A percentile compares a stretch with the other conserved stretches of the same genome.
Conservation (phyloP, 2,797 vertebrate species). For the Myioborus miniatus region DNA sequence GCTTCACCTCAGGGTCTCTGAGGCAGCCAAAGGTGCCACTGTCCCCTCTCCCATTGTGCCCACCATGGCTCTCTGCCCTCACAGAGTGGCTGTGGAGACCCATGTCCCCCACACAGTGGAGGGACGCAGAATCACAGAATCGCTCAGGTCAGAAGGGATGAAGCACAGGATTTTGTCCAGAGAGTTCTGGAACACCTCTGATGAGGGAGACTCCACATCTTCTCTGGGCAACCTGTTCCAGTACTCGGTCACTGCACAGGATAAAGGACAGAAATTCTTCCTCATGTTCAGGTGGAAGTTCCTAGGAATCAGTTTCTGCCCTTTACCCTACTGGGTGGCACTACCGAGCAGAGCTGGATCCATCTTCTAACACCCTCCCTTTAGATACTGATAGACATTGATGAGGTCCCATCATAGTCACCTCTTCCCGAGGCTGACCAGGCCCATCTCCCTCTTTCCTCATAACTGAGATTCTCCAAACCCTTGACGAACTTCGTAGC, state of each 20-base stretch:
- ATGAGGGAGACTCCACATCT: background rate
- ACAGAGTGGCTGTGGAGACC: background rate
- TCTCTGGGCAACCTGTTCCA: background rate
- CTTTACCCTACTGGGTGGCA: background rate
- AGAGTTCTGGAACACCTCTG: accelerated
- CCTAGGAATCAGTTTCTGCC: background rate
- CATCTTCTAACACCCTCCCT: background rate
- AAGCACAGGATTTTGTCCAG: background rate
- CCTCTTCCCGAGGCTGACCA: background rate
- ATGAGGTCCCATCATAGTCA: background rate
- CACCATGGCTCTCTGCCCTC: background rate
- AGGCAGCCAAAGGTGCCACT: no score
- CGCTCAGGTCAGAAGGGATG: accelerated
- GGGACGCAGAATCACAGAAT: background rate
- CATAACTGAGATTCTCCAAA: background rate
- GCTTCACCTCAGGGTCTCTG: background rate
- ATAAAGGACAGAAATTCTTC: background rate
- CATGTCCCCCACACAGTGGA: accelerated
- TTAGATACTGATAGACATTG: no score
- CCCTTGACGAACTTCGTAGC: background rate
- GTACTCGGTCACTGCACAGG: no score
- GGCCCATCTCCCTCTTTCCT: background rate
- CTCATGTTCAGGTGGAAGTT: background rate
- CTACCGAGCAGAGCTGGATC: background rate
- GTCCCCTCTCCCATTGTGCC: accelerated